phyloP scores from a whole-genome alignment of 30 jellyfish, hydroid and myxozoan genomes.

The Cassiopea andromeda region DNA sequence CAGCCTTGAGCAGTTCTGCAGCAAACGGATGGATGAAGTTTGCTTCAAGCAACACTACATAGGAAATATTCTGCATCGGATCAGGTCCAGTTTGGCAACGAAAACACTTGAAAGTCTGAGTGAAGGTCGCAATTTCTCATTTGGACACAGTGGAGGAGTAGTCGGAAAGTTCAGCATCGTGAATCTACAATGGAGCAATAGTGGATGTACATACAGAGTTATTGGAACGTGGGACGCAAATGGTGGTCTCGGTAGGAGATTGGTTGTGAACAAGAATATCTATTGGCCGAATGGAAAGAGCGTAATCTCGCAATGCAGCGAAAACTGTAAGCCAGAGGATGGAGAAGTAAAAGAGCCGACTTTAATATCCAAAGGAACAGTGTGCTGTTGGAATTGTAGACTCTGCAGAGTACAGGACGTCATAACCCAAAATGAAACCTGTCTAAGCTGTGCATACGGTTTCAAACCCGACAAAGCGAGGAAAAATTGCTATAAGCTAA shows the following conservation, averaged over 20 bases:
- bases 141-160: constrained; percentile 72
- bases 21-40: neutral
- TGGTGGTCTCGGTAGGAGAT: neutral
- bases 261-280: neutral
- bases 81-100: constrained; percentile 11
- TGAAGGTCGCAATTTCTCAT: constrained; percentile 10
- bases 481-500: constrained; percentile 35
- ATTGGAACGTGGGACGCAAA: constrained; percentile 64
- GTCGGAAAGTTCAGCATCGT: constrained; percentile 45
- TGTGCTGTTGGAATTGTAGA: constrained; percentile 73
- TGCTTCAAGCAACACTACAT: constrained; percentile 27
- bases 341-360: constrained; percentile 39
- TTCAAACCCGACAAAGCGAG: constrained; percentile 53
- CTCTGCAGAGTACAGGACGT: constrained; percentile 52
- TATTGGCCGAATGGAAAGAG: constrained; percentile 39
- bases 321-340: constrained; percentile 35
- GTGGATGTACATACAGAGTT: constrained; percentile 8
- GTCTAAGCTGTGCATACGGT: constrained; percentile 43
- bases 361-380: neutral
- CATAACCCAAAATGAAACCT: constrained; percentile 45
- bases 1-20: constrained; percentile 35
- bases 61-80: constrained; percentile 26
- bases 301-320: constrained; percentile 49
- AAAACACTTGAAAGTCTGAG: constrained; percentile 21
- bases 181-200: constrained; percentile 24